A percentile compares a stretch with the other conserved stretches of the same genome.
Evolutionary conservation across 1,140 invertebrate genomes (phyloP).

Genomic region (Glomeris maerens): DNA sequence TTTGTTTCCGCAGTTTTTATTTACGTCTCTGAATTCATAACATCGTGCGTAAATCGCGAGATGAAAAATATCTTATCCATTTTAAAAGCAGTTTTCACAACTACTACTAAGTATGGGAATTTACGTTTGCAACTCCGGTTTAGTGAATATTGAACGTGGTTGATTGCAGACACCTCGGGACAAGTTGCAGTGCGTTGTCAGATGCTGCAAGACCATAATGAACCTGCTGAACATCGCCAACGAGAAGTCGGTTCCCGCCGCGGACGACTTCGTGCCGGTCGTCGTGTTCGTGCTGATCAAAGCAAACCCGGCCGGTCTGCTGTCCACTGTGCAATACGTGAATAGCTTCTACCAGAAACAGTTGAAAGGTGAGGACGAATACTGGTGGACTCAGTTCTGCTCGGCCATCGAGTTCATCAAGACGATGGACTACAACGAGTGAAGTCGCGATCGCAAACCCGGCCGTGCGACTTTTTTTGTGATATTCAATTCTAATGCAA

Average conservation of each 20-base stretch:
- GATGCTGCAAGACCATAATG: constrained; percentile 78
- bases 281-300: constrained; percentile 93
- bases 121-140: neutral
- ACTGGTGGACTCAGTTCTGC: constrained; percentile 98
- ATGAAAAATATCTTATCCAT: no score
- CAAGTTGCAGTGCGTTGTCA: constrained; percentile 74
- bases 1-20: no score
- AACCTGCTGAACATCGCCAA: constrained; percentile 72
- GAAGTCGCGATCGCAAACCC: neutral
- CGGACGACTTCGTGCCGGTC: constrained; percentile 93
- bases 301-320: constrained; percentile 81
- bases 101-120: neutral
- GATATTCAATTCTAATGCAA: no score
- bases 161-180: constrained; percentile 60
- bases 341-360: constrained; percentile 74
- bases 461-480: no score
- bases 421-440: constrained; percentile 67
- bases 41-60: no score
- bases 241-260: constrained; percentile 65
- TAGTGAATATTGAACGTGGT: constrained; percentile 3
- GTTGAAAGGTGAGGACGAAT: constrained; percentile 80
- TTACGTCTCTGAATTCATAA: no score
- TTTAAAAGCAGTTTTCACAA: neutral
- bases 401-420: constrained; percentile 96
- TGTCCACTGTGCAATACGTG: constrained; percentile 96